Percentiles rank a stretch among this genome's conserved stretches.
phyloP scores from a whole-genome alignment of 2,113 vertebrate genomes.

The Esox niger region DNA sequence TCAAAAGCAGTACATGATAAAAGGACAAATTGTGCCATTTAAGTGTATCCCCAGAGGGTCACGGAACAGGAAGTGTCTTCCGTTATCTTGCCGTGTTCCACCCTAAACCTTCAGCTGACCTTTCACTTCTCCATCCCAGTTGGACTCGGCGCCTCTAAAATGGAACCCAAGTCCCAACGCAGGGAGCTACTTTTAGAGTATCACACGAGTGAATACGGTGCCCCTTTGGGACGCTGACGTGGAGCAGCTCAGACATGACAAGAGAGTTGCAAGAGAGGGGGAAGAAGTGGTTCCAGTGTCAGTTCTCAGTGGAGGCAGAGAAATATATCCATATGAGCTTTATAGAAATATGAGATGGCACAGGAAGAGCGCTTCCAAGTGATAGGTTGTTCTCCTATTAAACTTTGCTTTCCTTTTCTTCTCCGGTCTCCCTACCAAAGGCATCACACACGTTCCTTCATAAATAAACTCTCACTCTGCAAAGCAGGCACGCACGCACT shows the following conservation, averaged over 20 bases:
- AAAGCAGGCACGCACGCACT: too few relatives aligned
- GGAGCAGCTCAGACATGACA: slow-evolving; percentile 62
- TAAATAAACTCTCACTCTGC: too few relatives aligned
- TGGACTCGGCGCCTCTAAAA: slow-evolving; percentile 24
- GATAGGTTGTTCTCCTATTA: too few relatives aligned
- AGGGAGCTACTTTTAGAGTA: too few relatives aligned
- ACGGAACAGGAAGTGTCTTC: slow-evolving; percentile 17
- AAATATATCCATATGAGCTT: neutral
- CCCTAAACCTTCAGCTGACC: slow-evolving; percentile 63
- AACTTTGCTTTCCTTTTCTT: too few relatives aligned
- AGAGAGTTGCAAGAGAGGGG: slow-evolving; percentile 32
- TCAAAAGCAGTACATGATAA: too few relatives aligned
- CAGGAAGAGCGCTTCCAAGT: too few relatives aligned
- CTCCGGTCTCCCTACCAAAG: too few relatives aligned
- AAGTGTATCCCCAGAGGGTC: slow-evolving; percentile 16
- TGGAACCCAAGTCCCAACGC: too few relatives aligned
- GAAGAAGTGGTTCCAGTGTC: slow-evolving; percentile 8
- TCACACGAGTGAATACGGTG: too few relatives aligned
- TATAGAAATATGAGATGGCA: neutral
- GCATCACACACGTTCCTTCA: too few relatives aligned
- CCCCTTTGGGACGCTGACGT: neutral
- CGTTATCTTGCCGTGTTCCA: slow-evolving; percentile 34
- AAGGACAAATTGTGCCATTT: too few relatives aligned
- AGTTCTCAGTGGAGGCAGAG: neutral
- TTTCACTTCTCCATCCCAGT: slow-evolving; percentile 62